Percentiles rank a stretch among this genome's conserved stretches.
Conservation (phyloP, 2,113 vertebrate species). For the Sula dactylatra region DNA sequence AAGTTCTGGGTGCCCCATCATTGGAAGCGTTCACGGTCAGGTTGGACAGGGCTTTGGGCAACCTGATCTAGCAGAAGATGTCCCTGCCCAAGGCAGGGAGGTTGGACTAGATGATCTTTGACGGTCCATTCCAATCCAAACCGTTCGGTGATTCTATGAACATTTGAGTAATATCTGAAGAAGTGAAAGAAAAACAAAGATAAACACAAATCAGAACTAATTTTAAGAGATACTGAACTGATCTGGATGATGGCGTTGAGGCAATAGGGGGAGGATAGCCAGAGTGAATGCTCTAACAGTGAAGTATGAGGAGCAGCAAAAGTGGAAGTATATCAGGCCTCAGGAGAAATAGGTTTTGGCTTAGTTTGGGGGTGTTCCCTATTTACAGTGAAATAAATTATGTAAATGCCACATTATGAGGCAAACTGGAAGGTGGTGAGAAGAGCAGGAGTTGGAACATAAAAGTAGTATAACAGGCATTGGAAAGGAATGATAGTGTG, state of each 20-base stretch:
- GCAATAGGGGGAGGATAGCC: background rate
- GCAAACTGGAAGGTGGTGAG: background rate
- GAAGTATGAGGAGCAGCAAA: background rate
- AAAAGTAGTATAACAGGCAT: background rate
- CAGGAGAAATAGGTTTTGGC: background rate
- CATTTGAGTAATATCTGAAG: background rate
- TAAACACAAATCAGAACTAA: background rate
- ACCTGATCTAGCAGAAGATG: background rate
- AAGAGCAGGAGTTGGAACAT: background rate
- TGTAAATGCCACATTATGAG: background rate
- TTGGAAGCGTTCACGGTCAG: no score
- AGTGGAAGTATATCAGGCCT: background rate
- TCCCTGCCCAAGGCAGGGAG: background rate
- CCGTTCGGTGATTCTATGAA: background rate
- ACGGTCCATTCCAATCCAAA: background rate
- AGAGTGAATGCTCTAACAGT: background rate
- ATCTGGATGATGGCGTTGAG: background rate
- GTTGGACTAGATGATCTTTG: background rate
- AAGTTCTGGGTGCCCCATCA: no score
- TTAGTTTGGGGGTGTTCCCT: background rate
- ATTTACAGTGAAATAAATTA: background rate
- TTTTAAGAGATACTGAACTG: background rate
- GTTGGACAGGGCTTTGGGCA: no score
- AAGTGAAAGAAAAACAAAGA: background rate
- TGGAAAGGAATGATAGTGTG: background rate